Evolutionary conservation across 2,888 invertebrate species (phyloP).

Genomic region (Rhyacophila evoluta): DNA sequence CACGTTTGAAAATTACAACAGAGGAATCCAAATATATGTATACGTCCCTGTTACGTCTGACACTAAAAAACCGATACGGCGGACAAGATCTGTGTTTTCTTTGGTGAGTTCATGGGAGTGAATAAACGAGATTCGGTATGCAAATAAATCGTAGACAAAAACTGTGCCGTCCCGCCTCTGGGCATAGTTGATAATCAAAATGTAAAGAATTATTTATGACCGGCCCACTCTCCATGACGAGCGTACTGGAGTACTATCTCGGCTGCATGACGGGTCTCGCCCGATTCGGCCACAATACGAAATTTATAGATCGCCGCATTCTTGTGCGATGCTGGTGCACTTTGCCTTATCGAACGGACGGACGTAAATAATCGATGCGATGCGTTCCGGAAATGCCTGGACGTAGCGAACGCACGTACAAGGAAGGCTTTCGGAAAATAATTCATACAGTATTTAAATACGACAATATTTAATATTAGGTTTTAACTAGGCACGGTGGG

Average conservation of each 20-base stretch:
- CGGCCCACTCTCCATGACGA: constrained; percentile 40
- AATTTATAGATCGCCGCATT: constrained; percentile 19
- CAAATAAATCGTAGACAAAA: constrained; percentile 49
- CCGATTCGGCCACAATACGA: constrained; percentile 9
- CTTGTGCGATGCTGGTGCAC: background rate
- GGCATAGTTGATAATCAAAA: constrained; percentile 41
- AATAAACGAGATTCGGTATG: constrained; percentile 46
- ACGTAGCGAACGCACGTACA: background rate
- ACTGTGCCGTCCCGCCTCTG: constrained; percentile 48
- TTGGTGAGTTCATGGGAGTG: constrained; percentile 38
- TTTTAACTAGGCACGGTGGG: too few relatives aligned
- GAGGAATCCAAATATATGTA: too few relatives aligned
- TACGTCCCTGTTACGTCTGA: background rate
- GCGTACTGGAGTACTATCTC: background rate
- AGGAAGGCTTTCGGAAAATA: background rate
- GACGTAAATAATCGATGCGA: background rate
- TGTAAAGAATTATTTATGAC: constrained; percentile 36
- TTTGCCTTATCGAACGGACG: background rate
- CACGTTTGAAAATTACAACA: too few relatives aligned
- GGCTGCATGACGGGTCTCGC: background rate
- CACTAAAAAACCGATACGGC: background rate
- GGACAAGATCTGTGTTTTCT: constrained; percentile 29
- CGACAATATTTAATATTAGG: too few relatives aligned
- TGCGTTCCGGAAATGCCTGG: background rate
- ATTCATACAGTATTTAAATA: too few relatives aligned